Conservation (phyloP, 2,888 invertebrate species). For the Homarus gammarus region DNA sequence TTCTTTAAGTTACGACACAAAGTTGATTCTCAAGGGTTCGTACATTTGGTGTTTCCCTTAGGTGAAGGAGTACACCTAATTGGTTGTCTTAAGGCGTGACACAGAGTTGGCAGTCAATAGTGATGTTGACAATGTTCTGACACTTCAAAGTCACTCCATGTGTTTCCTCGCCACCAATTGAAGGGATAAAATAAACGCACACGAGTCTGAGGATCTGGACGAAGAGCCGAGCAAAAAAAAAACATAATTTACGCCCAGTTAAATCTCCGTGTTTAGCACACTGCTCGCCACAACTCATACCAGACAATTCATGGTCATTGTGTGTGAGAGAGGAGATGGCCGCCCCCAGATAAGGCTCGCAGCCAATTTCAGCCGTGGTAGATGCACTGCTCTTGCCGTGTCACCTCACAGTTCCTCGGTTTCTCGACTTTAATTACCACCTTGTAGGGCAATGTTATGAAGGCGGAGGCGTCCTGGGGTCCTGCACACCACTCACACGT, state of each 20-base stretch:
- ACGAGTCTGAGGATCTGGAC: no score
- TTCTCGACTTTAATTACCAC: slow-evolving; percentile 30
- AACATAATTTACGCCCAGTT: neutral
- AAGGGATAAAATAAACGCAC: no score
- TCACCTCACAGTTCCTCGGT: slow-evolving; percentile 27
- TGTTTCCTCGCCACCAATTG: no score
- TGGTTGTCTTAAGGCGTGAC: no score
- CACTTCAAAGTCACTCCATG: no score
- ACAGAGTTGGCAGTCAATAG: no score
- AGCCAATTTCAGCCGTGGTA: slow-evolving; percentile 33
- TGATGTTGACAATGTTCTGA: no score
- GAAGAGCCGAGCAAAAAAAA: neutral
- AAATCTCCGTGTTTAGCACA: slow-evolving; percentile 5
- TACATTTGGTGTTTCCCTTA: no score
- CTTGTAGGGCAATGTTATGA: slow-evolving; percentile 14
- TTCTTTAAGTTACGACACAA: no score
- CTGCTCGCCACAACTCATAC: neutral
- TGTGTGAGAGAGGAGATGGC: neutral
- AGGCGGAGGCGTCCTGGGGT: slow-evolving; percentile 8
- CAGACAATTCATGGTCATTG: neutral
- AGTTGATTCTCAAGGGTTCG: no score
- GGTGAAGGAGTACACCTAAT: no score
- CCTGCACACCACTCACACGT: neutral
- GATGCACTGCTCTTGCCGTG: slow-evolving; percentile 13
- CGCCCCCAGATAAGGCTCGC: slow-evolving; percentile 35